phyloP scores from a whole-genome alignment of 2,888 invertebrate genomes.

The Chouioia cunea region DNA sequence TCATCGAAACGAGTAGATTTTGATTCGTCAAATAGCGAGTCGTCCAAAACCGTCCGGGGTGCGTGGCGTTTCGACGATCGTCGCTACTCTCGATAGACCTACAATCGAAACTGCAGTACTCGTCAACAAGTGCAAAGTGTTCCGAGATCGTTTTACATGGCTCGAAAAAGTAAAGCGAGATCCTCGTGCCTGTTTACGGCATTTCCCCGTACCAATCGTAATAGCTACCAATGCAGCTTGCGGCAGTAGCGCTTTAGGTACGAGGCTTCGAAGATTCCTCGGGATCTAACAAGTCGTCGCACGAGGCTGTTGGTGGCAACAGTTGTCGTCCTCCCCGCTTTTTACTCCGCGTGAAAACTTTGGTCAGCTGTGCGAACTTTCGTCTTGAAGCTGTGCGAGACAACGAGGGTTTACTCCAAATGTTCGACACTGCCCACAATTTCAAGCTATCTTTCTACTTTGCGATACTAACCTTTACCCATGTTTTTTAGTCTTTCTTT shows the following conservation, averaged over 20 bases:
- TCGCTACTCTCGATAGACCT: conserved; percentile 26
- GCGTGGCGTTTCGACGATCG: background rate
- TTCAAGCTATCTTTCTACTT: conserved; percentile 11
- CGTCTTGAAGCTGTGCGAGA: conserved; percentile 78
- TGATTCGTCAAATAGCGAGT: conserved; percentile 20
- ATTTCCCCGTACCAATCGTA: conserved; percentile 22
- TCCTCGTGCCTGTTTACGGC: conserved; percentile 12
- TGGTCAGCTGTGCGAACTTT: conserved; percentile 84
- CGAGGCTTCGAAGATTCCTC: conserved; percentile 60
- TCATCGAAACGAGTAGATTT: conserved; percentile 37
- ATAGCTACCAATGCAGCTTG: conserved; percentile 20
- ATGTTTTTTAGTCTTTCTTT: conserved; percentile 84
- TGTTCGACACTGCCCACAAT: too few species aligned
- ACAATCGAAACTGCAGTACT: conserved; percentile 49
- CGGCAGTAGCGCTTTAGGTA: conserved; percentile 23
- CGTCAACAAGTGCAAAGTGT: conserved; percentile 49
- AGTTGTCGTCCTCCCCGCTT: conserved; percentile 64
- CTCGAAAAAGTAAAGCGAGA: conserved; percentile 39
- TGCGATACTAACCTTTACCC: conserved; percentile 75
- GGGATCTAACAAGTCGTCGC: conserved; percentile 65
- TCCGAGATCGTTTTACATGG: conserved; percentile 39
- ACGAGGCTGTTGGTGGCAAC: conserved; percentile 65
- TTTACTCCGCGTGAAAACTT: conserved; percentile 78
- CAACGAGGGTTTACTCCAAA: too few species aligned
- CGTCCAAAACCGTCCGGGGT: background rate